Conservation (phyloP, 2,888 invertebrate species). For the Aquatica leii region DNA sequence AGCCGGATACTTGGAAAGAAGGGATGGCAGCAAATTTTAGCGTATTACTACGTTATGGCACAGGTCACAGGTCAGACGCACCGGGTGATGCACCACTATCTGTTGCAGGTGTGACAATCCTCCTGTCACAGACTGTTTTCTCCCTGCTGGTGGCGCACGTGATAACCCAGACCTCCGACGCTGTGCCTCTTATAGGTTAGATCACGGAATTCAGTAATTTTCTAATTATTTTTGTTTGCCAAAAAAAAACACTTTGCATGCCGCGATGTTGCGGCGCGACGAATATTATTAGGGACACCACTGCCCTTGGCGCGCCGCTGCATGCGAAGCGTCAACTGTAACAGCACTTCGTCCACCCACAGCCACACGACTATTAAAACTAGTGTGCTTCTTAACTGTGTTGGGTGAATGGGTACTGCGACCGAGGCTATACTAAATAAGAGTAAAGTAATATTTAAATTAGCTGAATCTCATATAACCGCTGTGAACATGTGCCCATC, state of each 20-base stretch:
- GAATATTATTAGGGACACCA: slow-evolving; percentile 44
- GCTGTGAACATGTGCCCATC: slow-evolving; percentile 49
- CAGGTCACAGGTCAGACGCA: slow-evolving; percentile 62
- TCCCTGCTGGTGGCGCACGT: slow-evolving; percentile 99
- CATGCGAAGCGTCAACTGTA: slow-evolving; percentile 54
- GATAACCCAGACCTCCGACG: slow-evolving; percentile 99
- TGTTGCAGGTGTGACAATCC: slow-evolving; percentile 98
- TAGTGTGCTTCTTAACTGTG: slow-evolving; percentile 43
- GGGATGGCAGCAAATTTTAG: slow-evolving; percentile 45
- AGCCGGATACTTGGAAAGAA: slow-evolving; percentile 59
- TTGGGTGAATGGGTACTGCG: slow-evolving; percentile 37
- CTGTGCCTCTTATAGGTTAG: slow-evolving; percentile 97
- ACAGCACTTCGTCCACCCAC: slow-evolving; percentile 60
- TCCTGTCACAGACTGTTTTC: slow-evolving; percentile 99
- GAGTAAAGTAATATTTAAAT: slow-evolving; percentile 43
- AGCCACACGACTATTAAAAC: slow-evolving; percentile 54
- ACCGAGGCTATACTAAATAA: slow-evolving; percentile 57
- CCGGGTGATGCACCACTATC: slow-evolving; percentile 64
- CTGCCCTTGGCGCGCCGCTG: slow-evolving; percentile 50
- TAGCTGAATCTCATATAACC: slow-evolving; percentile 44
- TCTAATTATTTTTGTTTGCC: slow-evolving; percentile 54
- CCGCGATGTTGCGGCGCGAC: slow-evolving; percentile 44
- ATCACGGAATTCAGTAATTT: slow-evolving; percentile 46
- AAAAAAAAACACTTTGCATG: slow-evolving; percentile 45
- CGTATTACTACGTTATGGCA: slow-evolving; percentile 49